These are phyloP conservation scores for Xenentodon cancila DNA, from an alignment of 2,797 vertebrate species.

Conservation along the genomic window DNA sequence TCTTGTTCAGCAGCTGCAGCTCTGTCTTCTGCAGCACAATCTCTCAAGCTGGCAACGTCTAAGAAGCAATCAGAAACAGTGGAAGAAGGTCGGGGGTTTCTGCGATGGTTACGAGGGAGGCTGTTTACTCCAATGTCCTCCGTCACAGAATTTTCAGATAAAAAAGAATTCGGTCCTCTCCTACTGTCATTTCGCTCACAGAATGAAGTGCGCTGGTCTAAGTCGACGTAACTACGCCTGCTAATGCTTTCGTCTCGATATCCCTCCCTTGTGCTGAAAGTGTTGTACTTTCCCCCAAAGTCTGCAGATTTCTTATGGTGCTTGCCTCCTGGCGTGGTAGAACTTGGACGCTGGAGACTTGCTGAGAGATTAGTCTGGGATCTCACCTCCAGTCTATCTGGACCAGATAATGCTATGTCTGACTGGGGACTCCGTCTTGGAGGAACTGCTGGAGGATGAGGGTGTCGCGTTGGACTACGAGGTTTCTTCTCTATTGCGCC, in stretches of 20 bases:
- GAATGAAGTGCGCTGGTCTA: slow-evolving; percentile 89
- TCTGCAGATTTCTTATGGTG: slow-evolving; percentile 88
- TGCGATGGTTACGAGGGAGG: slow-evolving; percentile 65
- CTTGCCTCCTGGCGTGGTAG: slow-evolving; percentile 82
- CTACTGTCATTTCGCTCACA: slow-evolving; percentile 83
- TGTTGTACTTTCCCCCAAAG: slow-evolving; percentile 88
- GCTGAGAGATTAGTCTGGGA: slow-evolving; percentile 87
- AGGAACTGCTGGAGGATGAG: slow-evolving; percentile 90
- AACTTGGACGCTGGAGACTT: slow-evolving; percentile 87
- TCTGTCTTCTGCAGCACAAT: slow-evolving; percentile 70
- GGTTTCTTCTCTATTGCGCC: slow-evolving; percentile 82
- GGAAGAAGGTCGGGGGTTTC: slow-evolving; percentile 78
- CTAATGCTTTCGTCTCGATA: slow-evolving; percentile 66
- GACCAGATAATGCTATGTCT: slow-evolving; percentile 83
- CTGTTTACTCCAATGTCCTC: slow-evolving; percentile 48
- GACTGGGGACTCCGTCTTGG: slow-evolving; percentile 90
- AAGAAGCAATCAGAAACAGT: slow-evolving; percentile 74
- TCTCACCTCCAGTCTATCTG: slow-evolving; percentile 82
- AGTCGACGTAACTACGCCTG: slow-evolving; percentile 79
- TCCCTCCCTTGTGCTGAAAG: slow-evolving; percentile 89
- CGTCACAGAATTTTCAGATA: slow-evolving; percentile 37
- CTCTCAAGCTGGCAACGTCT: slow-evolving; percentile 68
- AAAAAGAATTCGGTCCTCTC: slow-evolving; percentile 79
- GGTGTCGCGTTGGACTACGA: slow-evolving; percentile 73
- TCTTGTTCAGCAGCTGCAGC: slow-evolving; percentile 78